phyloP scores from a whole-genome alignment of 1,140 invertebrate species.

The Drosophila lacertosa region DNA sequence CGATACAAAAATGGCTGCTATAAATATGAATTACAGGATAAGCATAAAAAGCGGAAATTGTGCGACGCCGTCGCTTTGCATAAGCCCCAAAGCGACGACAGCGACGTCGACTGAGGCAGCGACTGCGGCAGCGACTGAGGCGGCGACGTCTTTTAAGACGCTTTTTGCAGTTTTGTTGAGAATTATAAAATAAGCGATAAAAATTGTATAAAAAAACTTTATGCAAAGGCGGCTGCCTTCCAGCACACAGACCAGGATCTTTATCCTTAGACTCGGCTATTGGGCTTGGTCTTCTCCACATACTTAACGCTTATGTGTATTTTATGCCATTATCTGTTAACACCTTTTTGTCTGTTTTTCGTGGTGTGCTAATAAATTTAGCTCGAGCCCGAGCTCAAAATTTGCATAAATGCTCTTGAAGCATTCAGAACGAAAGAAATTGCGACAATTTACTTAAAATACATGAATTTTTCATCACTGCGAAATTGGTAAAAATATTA shows the following conservation, averaged over 20 bases:
- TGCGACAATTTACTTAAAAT: constrained; percentile 23
- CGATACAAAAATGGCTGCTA: constrained; percentile 77
- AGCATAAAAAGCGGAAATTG: constrained; percentile 82
- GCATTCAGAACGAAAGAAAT: constrained; percentile 31
- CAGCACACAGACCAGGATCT: too few species aligned
- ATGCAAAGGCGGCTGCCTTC: constrained; percentile 56
- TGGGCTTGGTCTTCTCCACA: constrained; percentile 11
- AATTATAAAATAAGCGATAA: constrained; percentile 82
- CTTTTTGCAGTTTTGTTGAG: constrained; percentile 71
- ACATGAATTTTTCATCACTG: too few species aligned
- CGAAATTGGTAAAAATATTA: too few species aligned
- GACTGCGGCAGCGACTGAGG: constrained; percentile 15
- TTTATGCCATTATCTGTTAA: constrained; percentile 72
- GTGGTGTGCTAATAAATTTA: constrained; percentile 63
- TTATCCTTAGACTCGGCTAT: too few species aligned
- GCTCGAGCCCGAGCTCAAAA: constrained; percentile 20
- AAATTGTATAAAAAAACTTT: constrained; percentile 79
- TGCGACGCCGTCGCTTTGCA: constrained; percentile 73
- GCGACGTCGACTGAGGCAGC: not conserved
- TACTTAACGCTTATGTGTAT: constrained; percentile 56
- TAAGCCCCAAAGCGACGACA: constrained; percentile 57
- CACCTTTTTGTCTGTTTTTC: constrained; percentile 67
- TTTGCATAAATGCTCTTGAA: constrained; percentile 42
- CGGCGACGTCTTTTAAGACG: constrained; percentile 56
- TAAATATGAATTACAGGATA: constrained; percentile 83